Evolutionary conservation across 2,797 vertebrate genomes (phyloP).

Genomic region (Xenentodon cancila): DNA sequence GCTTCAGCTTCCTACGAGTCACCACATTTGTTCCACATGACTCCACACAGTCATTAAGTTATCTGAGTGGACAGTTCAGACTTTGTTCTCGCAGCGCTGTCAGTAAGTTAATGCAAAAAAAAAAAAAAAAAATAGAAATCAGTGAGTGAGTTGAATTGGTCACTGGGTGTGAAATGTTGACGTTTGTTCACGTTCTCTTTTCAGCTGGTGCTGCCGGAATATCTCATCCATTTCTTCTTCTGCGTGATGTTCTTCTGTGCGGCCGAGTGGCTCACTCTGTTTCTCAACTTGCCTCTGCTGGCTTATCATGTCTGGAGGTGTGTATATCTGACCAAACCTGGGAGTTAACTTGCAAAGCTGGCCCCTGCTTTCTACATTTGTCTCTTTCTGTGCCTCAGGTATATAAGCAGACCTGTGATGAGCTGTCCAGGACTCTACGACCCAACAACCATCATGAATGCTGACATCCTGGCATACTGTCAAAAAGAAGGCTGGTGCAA

Average conservation of each 20-base stretch:
- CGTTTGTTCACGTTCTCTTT: not conserved
- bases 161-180: no score
- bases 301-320: conserved; percentile 99
- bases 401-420: conserved; percentile 94
- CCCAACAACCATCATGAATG: conserved; percentile 99
- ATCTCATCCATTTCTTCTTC: conserved; percentile 99
- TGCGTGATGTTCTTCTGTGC: conserved; percentile 99
- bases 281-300: conserved; percentile 95
- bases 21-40: no score
- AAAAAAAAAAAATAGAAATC: no score
- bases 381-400: conserved; percentile 44
- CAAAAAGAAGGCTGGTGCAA: conserved; percentile 99
- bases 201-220: conserved; percentile 98
- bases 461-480: conserved; percentile 98
- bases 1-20: no score
- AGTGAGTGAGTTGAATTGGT: no score
- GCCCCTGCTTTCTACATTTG: no score
- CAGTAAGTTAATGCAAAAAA: no score
- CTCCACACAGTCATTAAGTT: no score
- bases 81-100: no score
- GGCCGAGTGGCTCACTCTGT: conserved; percentile 96
- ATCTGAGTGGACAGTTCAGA: no score
- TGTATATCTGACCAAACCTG: conserved; percentile 1
- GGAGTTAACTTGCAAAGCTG: no score
- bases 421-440: conserved; percentile 97